phyloP scores from a whole-genome alignment of 2,888 invertebrate genomes.

The Clostera curtula region DNA sequence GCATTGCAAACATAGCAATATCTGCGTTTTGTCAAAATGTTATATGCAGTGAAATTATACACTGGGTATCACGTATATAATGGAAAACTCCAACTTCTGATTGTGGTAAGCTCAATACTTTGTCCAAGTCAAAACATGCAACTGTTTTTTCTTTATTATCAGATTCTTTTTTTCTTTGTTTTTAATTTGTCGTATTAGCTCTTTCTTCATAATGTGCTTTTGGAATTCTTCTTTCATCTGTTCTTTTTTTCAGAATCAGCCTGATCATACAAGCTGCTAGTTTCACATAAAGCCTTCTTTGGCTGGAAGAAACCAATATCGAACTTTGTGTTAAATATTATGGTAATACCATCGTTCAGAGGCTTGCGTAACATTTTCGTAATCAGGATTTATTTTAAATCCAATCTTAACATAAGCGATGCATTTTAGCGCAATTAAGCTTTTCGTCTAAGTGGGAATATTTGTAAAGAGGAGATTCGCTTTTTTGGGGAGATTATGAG shows the following conservation, averaged over 20 bases:
- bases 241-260: background rate
- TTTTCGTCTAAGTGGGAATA: too few relatives aligned
- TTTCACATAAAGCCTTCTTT: background rate
- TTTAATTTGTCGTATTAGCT: background rate
- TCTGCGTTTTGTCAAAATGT: background rate
- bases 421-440: too few relatives aligned
- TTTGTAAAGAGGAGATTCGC: too few relatives aligned
- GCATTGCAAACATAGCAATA: background rate
- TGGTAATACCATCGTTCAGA: background rate
- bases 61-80: conserved; percentile 4
- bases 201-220: background rate
- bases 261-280: background rate
- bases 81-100: conserved; percentile 2
- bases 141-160: background rate
- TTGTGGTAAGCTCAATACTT: background rate
- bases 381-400: background rate
- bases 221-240: background rate
- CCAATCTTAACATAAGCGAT: background rate
- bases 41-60: background rate
- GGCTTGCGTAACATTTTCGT: background rate
- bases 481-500: background rate
- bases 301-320: background rate
- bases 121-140: background rate
- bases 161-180: background rate
- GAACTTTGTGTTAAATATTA: background rate